Base-by-base conservation (phyloP, 2,797 vertebrate genomes). In the Pitangus sulphuratus region DNA sequence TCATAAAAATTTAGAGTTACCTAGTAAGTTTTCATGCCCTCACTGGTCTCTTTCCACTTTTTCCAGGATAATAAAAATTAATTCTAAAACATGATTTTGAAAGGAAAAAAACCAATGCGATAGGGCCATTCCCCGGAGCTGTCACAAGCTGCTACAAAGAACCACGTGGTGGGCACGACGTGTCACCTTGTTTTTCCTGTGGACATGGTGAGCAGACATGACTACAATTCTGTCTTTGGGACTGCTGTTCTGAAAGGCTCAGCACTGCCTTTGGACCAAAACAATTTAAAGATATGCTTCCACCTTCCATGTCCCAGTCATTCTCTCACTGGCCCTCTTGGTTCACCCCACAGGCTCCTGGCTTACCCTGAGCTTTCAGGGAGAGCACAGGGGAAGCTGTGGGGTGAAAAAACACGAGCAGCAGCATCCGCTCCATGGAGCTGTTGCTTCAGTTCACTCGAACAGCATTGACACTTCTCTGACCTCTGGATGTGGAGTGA, bases 141-240 rank as follows among this genome's bases (percentile, higher is more conserved):
- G 20, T 16, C 58, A 54, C 50, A 57, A 31, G 16, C 7, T 69
- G n/a, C 74, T 61, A 30, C 11, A 20, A 39, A 35, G 37, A 71
- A 30, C 60, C 3, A 1, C 33, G 51, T 2, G 2, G 21, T 14
- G 25, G 21, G 9, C 10, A 13, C 26, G 28, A 24, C 0, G 1
- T 14, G 10, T 21, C 33, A 44, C 25, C 12, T 15, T 0, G 0
- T 12, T 28, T 51, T n/a, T 68, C 15, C 45, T 1, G 0, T 18
- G 47, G 28, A 40, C 14, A 6, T 3, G 8, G 17, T 12, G 25
- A 74, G 19, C 58, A 79, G 50, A 24, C 15, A 10, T 35, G 47
- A 21, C 50, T 39, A n/a, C 39, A 65, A 4, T 17, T 68, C 57
- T 53, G 2, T 66, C 42, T 57, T 48, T 69, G 61, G 20, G 30